phyloP scores from a whole-genome alignment of 1,140 invertebrate species.

The Drosophila orosa region DNA sequence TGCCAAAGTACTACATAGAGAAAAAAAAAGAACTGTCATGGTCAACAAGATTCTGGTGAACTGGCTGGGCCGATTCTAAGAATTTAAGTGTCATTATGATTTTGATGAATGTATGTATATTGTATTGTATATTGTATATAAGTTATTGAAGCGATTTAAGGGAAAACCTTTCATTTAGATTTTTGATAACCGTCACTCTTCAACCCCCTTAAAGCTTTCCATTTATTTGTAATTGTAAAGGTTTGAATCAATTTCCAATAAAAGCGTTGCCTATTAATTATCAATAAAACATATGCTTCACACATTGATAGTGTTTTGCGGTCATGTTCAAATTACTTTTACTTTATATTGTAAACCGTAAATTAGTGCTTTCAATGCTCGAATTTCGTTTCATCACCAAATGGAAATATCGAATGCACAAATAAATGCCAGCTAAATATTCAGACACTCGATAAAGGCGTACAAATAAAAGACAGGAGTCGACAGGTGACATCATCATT shows the following conservation, averaged over 20 bases:
- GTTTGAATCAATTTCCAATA: background rate
- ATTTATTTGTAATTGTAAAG: background rate
- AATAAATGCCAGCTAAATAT: background rate
- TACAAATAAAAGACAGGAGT: conserved; percentile 4
- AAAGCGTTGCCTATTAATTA: background rate
- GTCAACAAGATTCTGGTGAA: too few species aligned
- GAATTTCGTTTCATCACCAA: background rate
- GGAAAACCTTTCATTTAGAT: too few species aligned
- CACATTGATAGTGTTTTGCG: conserved; percentile 2
- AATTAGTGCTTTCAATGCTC: background rate
- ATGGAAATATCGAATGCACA: background rate
- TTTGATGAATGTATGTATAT: too few species aligned
- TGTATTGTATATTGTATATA: too few species aligned
- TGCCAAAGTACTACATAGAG: too few species aligned
- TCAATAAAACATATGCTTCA: background rate
- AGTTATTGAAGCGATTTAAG: too few species aligned
- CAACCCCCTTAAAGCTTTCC: background rate
- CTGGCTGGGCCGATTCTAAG: too few species aligned
- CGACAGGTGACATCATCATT: conserved; percentile 4
- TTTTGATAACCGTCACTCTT: too few species aligned
- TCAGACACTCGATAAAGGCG: background rate
- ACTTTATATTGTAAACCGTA: background rate
- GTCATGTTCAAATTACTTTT: background rate
- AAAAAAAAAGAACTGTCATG: too few species aligned
- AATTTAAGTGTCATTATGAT: too few species aligned